phyloP scores from a whole-genome alignment of 1,140 invertebrate species.

The Ectropis grisescens region DNA sequence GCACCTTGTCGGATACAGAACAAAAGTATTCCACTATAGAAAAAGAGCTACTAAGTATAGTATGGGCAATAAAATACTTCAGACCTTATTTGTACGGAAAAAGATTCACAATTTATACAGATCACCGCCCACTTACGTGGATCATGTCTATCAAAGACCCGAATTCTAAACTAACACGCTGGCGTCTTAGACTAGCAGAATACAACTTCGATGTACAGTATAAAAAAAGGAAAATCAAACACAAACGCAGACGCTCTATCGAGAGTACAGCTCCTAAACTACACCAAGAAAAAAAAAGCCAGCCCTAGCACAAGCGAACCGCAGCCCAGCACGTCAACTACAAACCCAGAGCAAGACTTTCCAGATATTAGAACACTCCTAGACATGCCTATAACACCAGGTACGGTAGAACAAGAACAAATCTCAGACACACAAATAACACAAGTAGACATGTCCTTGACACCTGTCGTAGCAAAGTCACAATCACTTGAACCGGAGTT shows the following conservation, averaged over 20 bases:
- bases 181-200: conserved; percentile 11
- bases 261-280: conserved; percentile 1
- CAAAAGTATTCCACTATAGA: conserved; percentile 4
- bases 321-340: conserved; percentile 6
- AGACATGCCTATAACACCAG: conserved; percentile 6
- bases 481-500: background rate
- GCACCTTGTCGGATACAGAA: conserved; percentile 8
- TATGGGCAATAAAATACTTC: conserved; percentile 12
- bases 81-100: conserved; percentile 11
- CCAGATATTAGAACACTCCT: no score
- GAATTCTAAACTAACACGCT: conserved; percentile 11
- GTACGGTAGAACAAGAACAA: conserved; percentile 1
- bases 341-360: conserved; percentile 1
- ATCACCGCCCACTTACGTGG: conserved; percentile 25
- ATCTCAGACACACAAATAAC: no score
- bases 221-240: conserved; percentile 12
- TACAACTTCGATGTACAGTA: conserved; percentile 10
- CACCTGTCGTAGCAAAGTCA: background rate
- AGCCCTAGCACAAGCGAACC: conserved; percentile 3
- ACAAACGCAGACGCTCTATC: conserved; percentile 8
- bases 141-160: conserved; percentile 43
- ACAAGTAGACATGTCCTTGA: no score
- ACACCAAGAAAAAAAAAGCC: background rate
- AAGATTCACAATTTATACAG: conserved; percentile 11
- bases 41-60: conserved; percentile 11